These are phyloP conservation scores for Ptychadena robeensis DNA, from an alignment of 2,797 vertebrate genomes.

Conservation along the genomic window DNA sequence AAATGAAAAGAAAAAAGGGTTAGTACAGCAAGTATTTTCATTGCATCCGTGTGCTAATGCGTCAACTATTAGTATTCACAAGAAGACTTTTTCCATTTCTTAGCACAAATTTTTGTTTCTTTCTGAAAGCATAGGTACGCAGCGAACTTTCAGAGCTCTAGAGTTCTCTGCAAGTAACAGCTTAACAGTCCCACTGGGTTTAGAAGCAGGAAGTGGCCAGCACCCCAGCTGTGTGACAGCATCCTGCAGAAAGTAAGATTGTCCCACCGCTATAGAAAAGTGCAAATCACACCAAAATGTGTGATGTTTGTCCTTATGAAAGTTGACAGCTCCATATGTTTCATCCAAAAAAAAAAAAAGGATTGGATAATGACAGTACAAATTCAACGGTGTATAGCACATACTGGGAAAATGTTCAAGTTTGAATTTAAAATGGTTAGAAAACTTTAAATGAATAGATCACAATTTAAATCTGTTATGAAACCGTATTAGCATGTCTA, in stretches of 20 bases:
- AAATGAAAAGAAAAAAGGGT: background rate
- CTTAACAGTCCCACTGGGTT: background rate
- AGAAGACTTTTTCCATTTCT: background rate
- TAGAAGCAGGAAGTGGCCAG: slow-evolving; percentile 1
- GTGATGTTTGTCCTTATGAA: slow-evolving; percentile 18
- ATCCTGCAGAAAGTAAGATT: slow-evolving; percentile 15
- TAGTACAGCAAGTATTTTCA: background rate
- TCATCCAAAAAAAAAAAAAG: background rate
- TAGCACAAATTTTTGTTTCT: background rate
- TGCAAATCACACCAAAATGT: slow-evolving; percentile 27
- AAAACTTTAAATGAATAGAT: background rate
- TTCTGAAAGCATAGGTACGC: background rate
- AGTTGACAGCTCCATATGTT: slow-evolving; percentile 16
- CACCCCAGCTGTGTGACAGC: slow-evolving; percentile 18
- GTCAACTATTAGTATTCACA: background rate
- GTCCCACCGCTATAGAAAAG: slow-evolving; percentile 2
- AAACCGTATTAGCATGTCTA: too few species aligned
- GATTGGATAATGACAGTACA: background rate
- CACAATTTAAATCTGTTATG: background rate
- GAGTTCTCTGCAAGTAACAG: background rate
- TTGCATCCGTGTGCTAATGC: background rate
- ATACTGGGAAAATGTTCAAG: background rate
- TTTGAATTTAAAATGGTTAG: background rate
- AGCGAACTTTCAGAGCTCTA: background rate
- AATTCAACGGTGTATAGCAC: background rate